Percentiles rank a stretch among this genome's conserved stretches.
Conservation (phyloP, 2,888 invertebrate species). For the Brenthis ino region DNA sequence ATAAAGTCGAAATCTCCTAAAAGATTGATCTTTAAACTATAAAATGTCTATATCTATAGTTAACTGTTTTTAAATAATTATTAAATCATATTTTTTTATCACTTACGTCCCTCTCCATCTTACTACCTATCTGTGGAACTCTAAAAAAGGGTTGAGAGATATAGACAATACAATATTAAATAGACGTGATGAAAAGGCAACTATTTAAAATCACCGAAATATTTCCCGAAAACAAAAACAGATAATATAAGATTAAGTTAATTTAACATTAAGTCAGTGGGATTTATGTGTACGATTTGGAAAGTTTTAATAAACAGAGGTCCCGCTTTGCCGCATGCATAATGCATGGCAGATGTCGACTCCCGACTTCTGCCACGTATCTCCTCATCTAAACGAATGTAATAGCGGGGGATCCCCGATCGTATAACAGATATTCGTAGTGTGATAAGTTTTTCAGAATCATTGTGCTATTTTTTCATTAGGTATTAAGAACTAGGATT, state of each 20-base stretch:
- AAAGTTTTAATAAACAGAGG: conserved; percentile 18
- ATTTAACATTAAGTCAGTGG: neutral
- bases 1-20: too few species aligned
- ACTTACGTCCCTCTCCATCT: too few species aligned
- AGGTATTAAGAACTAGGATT: neutral
- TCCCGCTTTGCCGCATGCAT: conserved; percentile 51
- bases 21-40: too few species aligned
- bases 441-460: neutral
- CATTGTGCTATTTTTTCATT: conserved; percentile 4
- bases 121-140: too few species aligned
- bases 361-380: conserved; percentile 6
- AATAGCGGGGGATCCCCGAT: conserved; percentile 1
- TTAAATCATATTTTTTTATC: too few species aligned
- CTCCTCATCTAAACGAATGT: conserved; percentile 25
- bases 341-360: conserved; percentile 52
- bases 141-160: too few species aligned
- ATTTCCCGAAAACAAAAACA: too few species aligned
- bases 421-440: conserved; percentile 7
- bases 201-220: too few species aligned
- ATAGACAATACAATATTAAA: too few species aligned
- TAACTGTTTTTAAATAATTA: too few species aligned
- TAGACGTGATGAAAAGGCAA: too few species aligned
- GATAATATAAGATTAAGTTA: neutral
- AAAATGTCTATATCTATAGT: too few species aligned
- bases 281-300: conserved; percentile 1